These are phyloP conservation scores for Dicentrarchus labrax DNA, from an alignment of 2,113 vertebrate genomes.

Conservation along the genomic window DNA sequence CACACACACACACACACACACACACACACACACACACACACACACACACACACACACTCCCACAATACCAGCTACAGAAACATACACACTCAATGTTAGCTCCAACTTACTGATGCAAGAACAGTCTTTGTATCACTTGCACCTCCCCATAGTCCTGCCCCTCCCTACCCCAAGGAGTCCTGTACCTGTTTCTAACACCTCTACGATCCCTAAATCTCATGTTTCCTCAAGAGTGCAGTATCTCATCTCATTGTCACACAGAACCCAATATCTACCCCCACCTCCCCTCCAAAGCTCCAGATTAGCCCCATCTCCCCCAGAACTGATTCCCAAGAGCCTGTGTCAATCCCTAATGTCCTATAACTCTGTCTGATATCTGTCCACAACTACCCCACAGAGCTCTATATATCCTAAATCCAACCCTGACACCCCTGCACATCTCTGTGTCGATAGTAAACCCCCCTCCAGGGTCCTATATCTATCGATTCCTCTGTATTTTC, in stretches of 20 bases:
- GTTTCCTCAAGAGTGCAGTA: background rate
- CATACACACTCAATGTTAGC: constrained; percentile 5
- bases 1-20: background rate
- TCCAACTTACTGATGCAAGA: constrained; percentile 24
- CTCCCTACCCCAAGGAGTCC: background rate
- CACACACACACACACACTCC: background rate
- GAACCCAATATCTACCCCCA: background rate
- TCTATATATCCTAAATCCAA: no score
- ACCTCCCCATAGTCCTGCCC: background rate
- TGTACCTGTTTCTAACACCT: background rate
- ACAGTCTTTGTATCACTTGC: constrained; percentile 31
- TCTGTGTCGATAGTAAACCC: no score
- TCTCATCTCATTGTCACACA: no score
- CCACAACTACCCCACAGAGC: background rate
- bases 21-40: background rate
- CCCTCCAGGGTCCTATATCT: no score
- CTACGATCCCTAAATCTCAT: background rate
- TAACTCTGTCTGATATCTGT: background rate
- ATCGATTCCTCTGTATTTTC: no score
- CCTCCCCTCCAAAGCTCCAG: no score
- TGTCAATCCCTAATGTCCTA: background rate
- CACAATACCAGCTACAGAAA: constrained; percentile 9
- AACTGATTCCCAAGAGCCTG: background rate
- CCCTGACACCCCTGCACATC: background rate
- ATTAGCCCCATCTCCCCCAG: background rate